Base-by-base conservation (phyloP, 2,888 invertebrate genomes). In the Lacanobia oleracea region DNA sequence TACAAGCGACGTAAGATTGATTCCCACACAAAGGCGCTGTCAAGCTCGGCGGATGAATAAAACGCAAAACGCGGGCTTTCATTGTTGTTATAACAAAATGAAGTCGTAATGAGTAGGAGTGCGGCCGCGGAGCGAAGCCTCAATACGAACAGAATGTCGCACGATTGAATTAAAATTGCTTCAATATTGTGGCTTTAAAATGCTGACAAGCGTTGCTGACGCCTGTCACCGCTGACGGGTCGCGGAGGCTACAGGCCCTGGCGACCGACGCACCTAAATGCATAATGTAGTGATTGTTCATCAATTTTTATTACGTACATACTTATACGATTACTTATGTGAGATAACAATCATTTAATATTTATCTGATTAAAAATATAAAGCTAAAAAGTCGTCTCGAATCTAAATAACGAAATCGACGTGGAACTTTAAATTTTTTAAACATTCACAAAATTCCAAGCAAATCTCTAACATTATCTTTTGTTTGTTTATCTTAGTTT, bases 31-130 rank as follows among this genome's bases (percentile, higher is more conserved):
- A 94, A 92, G 90, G 77, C 84, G 89, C 92, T 91, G 95, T 94
- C 95, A 93, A 91, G 90, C 87, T 89, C 88, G 82, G 88, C 86
- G 88, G 89, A 89, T 89, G 93, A 93, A 93, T 93, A 91, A 92
- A 93, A 89, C 87, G 89, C 88, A 81, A 88, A 88, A 86, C 84
- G 85, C 83, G 72, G 87, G 84, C 88, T 86, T 78, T 88, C 89
- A 94, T 95, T 95, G 94, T 95, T 94, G 94, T 94, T 93, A 93
- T 90, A 94, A 93, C 92, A 94, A 95, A 95, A 95, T 95, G 93
- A 95, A 95, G 95, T 90, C 93, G 90, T 95, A 95, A 95, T 95
- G 94, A 95, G 95, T 91, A 89, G 92, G 89, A 90, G 91, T 88
- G 74, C 85, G 84, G 76, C 71, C 86, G 86, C 82, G 81, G 81